Percentiles rank a stretch among this genome's conserved stretches.
Conservation (phyloP, 2,888 invertebrate genomes). For the Chesias legatella region DNA sequence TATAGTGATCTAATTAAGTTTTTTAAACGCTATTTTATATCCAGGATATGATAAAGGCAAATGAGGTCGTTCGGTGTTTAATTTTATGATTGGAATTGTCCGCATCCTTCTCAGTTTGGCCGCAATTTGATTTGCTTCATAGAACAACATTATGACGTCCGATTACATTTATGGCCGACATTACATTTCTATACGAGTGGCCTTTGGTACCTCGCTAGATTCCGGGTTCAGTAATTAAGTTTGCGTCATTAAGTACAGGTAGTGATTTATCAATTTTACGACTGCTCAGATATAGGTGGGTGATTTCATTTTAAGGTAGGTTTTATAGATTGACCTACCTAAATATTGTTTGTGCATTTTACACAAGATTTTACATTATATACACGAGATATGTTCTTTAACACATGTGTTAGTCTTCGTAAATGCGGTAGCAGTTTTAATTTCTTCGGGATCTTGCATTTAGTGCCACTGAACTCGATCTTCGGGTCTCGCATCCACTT, state of each 20-base stretch:
- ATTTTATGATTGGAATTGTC: constrained; percentile 13
- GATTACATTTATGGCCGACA: constrained; percentile 13
- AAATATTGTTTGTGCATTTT: too few relatives aligned
- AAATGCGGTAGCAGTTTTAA: too few relatives aligned
- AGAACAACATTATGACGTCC: constrained; percentile 8
- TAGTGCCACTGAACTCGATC: too few relatives aligned
- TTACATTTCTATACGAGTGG: constrained; percentile 21
- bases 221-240: constrained; percentile 25
- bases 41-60: constrained; percentile 5
- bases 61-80: constrained; percentile 11
- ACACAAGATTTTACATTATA: too few relatives aligned
- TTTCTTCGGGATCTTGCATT: too few relatives aligned
- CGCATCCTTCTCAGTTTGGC: constrained; percentile 15
- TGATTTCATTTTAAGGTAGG: constrained; percentile 1
- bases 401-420: too few relatives aligned
- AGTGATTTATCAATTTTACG: constrained; percentile 27
- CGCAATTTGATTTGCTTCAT: constrained; percentile 14
- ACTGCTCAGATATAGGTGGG: constrained; percentile 7
- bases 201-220: constrained; percentile 15
- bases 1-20: too few relatives aligned
- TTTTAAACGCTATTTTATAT: too few relatives aligned
- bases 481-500: too few relatives aligned
- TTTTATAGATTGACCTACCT: too few relatives aligned
- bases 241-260: constrained; percentile 25
- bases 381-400: too few relatives aligned